Percentiles rank a stretch among this genome's conserved stretches.
phyloP scores from a whole-genome alignment of 23 tunicate genomes.

The Trididemnum clinides region DNA sequence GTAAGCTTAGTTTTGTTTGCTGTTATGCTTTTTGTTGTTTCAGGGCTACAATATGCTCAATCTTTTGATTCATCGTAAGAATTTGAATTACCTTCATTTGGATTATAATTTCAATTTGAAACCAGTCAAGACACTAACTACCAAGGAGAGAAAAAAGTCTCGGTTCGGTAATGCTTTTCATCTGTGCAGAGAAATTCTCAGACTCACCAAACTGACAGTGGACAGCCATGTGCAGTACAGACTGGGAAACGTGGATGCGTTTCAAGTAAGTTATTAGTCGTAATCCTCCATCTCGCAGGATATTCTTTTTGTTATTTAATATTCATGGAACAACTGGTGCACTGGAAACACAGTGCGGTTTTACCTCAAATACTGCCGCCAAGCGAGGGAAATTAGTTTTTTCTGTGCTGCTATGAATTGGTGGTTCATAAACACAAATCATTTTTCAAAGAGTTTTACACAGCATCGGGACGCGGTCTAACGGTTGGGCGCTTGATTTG shows the following conservation, averaged over 20 bases:
- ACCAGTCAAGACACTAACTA: slow-evolving; percentile 96
- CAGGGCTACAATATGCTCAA: slow-evolving; percentile 99
- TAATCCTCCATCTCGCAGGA: too few relatives aligned
- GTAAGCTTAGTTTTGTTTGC: too few relatives aligned
- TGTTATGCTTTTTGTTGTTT: background rate
- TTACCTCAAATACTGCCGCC: too few relatives aligned
- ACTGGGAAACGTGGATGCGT: slow-evolving; percentile 96
- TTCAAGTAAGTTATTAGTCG: slow-evolving; percentile 62
- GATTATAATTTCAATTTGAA: slow-evolving; percentile 99
- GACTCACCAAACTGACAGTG: slow-evolving; percentile 82
- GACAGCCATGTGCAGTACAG: slow-evolving; percentile 98
- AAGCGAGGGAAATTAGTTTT: too few relatives aligned
- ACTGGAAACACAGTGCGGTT: too few relatives aligned
- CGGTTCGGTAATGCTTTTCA: slow-evolving; percentile 99
- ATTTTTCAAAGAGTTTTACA: too few relatives aligned
- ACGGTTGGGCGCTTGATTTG: too few relatives aligned
- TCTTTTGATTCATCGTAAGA: slow-evolving; percentile 96
- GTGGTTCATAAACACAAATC: too few relatives aligned
- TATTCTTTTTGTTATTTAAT: too few relatives aligned
- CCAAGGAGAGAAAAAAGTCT: slow-evolving; percentile 97
- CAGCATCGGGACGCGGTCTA: too few relatives aligned
- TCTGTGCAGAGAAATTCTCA: slow-evolving; percentile 88
- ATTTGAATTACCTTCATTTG: slow-evolving; percentile 96
- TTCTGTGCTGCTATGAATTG: too few relatives aligned
- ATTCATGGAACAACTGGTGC: too few relatives aligned